Evolutionary conservation across 2,888 invertebrate species (phyloP), one percentile per base, ranked within the genome.

Genomic region (Metalampra italica): DNA sequence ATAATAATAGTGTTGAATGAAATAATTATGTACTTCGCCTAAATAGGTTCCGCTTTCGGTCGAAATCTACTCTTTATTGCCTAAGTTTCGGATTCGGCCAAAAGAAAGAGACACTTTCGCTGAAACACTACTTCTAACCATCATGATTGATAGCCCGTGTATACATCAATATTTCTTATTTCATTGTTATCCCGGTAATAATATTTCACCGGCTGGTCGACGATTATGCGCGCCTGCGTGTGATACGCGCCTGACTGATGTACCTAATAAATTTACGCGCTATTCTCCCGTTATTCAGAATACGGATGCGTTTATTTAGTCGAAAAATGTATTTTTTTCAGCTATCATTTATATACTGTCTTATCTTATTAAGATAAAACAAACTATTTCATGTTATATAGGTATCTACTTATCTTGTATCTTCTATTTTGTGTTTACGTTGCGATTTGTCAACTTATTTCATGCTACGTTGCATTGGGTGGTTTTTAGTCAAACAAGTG

Each of bases 111-210:
- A 22, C 22, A 22, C 22, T 22, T 22, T 22, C 22, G 22, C 5
- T 22, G 22, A 2, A 22, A 22, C 22, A 22, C 22, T 22, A 22
- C 3, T 22, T 22, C 39, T 34, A 43, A 34, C 12, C 36, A 37
- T 13, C 42, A 56, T 64, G 64, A 67, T 68, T 66, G 64, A 68
- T 68, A 54, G 53, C 53, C 50, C 51, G 22, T 44, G 64, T 67
- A 69, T 70, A 62, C 64, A 69, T 75, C 71, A 69, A 78, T 76
- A 73, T 75, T 75, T 75, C 74, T 72, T 75, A 68, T 75, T 75
- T 74, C 74, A 73, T 78, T 81, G 78, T 77, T 68, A 62, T 58
- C 58, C 59, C 54, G 53, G 64, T 67, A 67, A 79, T 81, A 79
- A 79, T 81, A 79, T 78, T 74, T 78, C 70, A 75, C 59, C 56